Evolutionary conservation across 2,113 vertebrate species (phyloP), one percentile per base, ranked within the genome.

Genomic region (Cyprinodon tularosa): DNA sequence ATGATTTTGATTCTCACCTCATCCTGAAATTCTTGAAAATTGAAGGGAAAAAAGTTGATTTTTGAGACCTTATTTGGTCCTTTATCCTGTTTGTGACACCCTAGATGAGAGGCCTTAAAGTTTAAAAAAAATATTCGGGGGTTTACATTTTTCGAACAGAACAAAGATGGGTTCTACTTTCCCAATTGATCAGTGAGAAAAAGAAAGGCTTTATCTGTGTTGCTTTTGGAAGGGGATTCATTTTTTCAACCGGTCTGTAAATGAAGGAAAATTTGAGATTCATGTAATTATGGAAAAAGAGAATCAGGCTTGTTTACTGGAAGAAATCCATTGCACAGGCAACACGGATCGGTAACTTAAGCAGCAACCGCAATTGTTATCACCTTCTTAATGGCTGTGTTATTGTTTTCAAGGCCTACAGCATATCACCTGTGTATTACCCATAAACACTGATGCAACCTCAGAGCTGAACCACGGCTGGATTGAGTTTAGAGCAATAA

Each of bases 401-500:
- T 59, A 60, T 78, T 88, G 62, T 71, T 85, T 74, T 77, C 53
- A 66, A 40, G 77, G 44, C 47, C 50, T 72, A 62, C 53, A 79
- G 50, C 10, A 38, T 37, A 37, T 83, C 70, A 77, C 69, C 68
- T 66, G 62, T 76, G 77, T 74, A 81, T 72, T 72, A 71, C 64
- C 38, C 66, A 78, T 74, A 74, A 70, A 85, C 71, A 78, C 42
- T 53, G 59, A 62, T 15, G 67, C 50, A 62, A n/a, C 61, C 66
- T 69, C 57, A 42, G 42, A 67, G 72, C 78, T 71, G 42, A 85
- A 72, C 67, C 68, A 60, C 74, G 62, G 86, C 86, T 78, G 74
- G 78, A 74, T 72, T 62, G 50, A 77, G 82, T 77, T 88, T 74
- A 80, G 60, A 86, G 70, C 78, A 85, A 89, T 83, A 85, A 80